Conservation (phyloP, 2,113 vertebrate species). For the Planiliza haematocheilus region DNA sequence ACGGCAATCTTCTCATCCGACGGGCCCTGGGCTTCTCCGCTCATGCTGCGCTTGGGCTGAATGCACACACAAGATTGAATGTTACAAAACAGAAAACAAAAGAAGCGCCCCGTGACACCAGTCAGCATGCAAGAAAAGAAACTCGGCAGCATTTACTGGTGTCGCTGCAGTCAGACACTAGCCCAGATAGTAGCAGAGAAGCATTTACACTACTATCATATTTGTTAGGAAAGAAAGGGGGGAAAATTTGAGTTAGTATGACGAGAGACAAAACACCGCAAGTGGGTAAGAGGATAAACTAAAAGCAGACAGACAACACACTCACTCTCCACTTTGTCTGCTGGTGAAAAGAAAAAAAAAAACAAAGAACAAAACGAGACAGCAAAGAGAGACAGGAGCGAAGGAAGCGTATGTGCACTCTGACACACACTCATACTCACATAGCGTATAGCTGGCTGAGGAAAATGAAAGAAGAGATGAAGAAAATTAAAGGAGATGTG, state of each 20-base stretch:
- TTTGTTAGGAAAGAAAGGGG: constrained; percentile 39
- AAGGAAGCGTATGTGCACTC: constrained; percentile 46
- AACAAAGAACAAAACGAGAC: background rate
- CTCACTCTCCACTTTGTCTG: constrained; percentile 26
- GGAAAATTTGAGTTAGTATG: constrained; percentile 41
- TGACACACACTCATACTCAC: constrained; percentile 77
- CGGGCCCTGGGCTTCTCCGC: constrained; percentile 93
- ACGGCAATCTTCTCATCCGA: constrained; percentile 97
- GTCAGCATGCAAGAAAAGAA: constrained; percentile 27
- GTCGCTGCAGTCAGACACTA: background rate
- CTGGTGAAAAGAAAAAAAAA: constrained; percentile 7
- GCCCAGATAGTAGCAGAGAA: background rate
- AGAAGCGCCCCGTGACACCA: background rate
- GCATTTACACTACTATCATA: constrained; percentile 4
- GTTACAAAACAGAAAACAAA: background rate
- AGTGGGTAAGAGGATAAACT: constrained; percentile 14
- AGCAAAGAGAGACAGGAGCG: background rate
- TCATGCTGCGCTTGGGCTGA: constrained; percentile 90
- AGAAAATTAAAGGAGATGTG: constrained; percentile 72
- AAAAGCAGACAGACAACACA: constrained; percentile 8
- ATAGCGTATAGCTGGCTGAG: constrained; percentile 80
- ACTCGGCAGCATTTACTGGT: background rate
- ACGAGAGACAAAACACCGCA: constrained; percentile 13
- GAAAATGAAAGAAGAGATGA: constrained; percentile 71
- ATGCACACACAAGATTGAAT: constrained; percentile 29